Percentiles rank a stretch among this genome's conserved stretches.
These are phyloP conservation scores for Macrotis lagotis DNA, from an alignment of 2,113 vertebrate genomes.

Conservation along the genomic window DNA sequence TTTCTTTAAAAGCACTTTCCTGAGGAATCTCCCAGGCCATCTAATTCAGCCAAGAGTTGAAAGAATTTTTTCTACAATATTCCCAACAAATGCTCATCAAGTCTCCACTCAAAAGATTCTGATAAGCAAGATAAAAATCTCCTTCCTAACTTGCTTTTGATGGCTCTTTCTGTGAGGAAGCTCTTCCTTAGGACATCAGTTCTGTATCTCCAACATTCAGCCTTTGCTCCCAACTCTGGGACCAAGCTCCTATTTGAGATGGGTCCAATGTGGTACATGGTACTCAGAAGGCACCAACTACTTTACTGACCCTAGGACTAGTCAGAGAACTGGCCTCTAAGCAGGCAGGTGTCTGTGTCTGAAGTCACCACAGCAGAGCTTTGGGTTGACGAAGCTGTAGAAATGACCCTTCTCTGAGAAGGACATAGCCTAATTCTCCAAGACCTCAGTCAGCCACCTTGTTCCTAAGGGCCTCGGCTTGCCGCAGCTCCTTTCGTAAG, in stretches of 20 bases:
- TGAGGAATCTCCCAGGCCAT: neutral
- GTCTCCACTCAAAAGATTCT: neutral
- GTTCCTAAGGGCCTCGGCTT: constrained; percentile 82
- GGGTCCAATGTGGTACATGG: neutral
- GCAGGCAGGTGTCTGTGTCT: neutral
- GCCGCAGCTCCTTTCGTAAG: constrained; percentile 87
- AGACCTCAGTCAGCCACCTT: constrained; percentile 79
- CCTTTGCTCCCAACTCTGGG: neutral
- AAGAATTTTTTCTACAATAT: neutral
- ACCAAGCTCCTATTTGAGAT: neutral
- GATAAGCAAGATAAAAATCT: neutral
- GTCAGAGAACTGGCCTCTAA: neutral
- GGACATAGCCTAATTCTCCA: neutral
- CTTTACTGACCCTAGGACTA: neutral
- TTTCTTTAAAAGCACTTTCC: too few species aligned
- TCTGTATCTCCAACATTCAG: neutral
- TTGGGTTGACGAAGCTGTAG: neutral
- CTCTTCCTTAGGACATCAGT: neutral
- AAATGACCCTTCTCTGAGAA: neutral
- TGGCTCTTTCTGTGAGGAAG: neutral
- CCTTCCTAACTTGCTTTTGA: neutral
- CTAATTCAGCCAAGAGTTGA: neutral
- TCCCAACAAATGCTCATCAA: neutral
- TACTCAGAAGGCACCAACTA: neutral
- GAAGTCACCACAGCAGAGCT: neutral